Evolutionary conservation across 1,140 invertebrate genomes (phyloP).

Genomic region (Eupristina koningsbergeri): DNA sequence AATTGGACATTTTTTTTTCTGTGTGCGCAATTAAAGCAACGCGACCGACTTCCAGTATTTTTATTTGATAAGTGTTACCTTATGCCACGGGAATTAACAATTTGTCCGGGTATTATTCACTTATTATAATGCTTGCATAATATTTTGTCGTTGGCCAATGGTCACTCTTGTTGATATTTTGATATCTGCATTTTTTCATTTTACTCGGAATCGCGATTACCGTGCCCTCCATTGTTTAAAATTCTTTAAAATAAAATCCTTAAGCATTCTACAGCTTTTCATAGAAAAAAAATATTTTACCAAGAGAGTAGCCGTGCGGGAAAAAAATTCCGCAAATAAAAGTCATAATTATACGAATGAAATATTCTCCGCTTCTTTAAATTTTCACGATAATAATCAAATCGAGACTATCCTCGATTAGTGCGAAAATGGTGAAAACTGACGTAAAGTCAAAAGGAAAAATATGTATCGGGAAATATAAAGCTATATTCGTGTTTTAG

Average conservation of each 20-base stretch:
- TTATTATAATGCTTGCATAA: too few relatives aligned
- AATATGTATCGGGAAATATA: too few relatives aligned
- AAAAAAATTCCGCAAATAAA: conserved; percentile 4
- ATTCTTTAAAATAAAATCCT: conserved; percentile 34
- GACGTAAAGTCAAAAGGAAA: too few relatives aligned
- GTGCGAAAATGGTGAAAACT: background rate
- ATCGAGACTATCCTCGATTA: conserved; percentile 1
- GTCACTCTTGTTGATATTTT: background rate
- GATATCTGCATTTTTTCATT: background rate
- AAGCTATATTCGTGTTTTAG: too few relatives aligned
- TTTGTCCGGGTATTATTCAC: too few relatives aligned
- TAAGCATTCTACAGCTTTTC: background rate
- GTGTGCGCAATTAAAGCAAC: too few relatives aligned
- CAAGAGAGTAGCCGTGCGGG: background rate
- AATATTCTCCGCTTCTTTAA: conserved; percentile 1
- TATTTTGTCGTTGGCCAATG: too few relatives aligned
- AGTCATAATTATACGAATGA: conserved; percentile 25
- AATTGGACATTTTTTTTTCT: too few relatives aligned
- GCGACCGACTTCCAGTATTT: too few relatives aligned
- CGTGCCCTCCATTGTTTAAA: background rate
- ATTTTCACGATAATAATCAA: conserved; percentile 3
- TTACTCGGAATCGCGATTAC: background rate
- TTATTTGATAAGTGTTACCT: too few relatives aligned
- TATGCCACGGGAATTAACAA: too few relatives aligned
- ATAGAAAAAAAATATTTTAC: background rate